Evolutionary conservation across 1,140 invertebrate species (phyloP), one percentile per base, ranked within the genome.

Genomic region (Elysia chlorotica): DNA sequence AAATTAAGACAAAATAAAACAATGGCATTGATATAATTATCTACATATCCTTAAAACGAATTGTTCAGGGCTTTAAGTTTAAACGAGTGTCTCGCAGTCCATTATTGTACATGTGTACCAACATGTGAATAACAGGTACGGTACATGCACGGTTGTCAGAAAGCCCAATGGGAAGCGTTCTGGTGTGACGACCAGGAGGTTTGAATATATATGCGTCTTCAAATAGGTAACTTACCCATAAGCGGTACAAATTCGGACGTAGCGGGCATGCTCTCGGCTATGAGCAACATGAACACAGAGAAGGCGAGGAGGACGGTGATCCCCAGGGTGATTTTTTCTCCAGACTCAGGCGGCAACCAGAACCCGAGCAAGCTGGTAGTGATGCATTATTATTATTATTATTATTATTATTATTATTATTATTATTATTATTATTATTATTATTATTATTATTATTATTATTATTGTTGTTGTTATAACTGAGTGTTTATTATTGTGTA

Each of bases 221-320:
- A n/a, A n/a, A n/a, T n/a, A n/a, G 54, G 37, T 35, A 65, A 78
- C 84, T 83, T 70, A 87, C 86, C 90, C 67, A 91, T 90, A 21
- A 91, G 83, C 25, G 90, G 90, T 61, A 91, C 89, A 70, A 89
- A 90, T 77, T 91, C 90, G 23, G 90, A 91, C 0, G 90, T 91
- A 76, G 90, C 89, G 1, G 90, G 90, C 86, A 91, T 89, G 78
- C 88, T 90, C 78, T 91, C 90, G 17, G 89, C 89, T 54, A 91
- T 90, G 25, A 89, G 88, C 69, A 91, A 78, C 90, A 91, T 91
- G 81, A 91, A 91, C 28, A 91, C 90, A 35, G 90, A 90, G 78
- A 91, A 91, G 6, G 90, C 90, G n/a, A 91, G 81, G 14, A 91
- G 84, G 2, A 91, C 89, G 21, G 90, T 91, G 54, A 91, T 95